Evolutionary conservation across 2,113 vertebrate genomes (phyloP).

Genomic region (Myotis brandtii): DNA sequence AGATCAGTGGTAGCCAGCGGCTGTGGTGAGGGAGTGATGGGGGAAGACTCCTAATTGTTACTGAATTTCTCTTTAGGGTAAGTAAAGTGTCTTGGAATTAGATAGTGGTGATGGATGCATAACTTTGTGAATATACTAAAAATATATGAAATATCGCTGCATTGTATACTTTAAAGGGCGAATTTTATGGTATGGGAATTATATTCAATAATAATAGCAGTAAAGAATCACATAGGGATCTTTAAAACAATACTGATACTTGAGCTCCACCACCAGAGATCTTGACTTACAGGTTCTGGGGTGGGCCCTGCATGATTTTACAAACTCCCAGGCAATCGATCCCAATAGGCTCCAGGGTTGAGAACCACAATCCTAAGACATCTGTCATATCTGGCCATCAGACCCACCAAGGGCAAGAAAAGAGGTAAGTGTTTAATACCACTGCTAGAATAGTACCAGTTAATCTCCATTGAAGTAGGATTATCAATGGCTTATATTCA

Average conservation of each 20-base stretch:
- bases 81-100: slow-evolving; percentile 33
- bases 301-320: neutral
- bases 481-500: neutral
- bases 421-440: neutral
- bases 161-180: neutral
- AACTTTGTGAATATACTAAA: slow-evolving; percentile 12
- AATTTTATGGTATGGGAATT: slow-evolving; percentile 1
- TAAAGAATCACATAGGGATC: neutral
- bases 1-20: neutral
- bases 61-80: neutral
- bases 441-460: neutral
- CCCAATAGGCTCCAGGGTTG: neutral
- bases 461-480: neutral
- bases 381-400: neutral
- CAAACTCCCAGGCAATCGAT: neutral
- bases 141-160: neutral
- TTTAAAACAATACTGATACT: neutral
- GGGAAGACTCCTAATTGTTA: neutral
- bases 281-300: neutral
- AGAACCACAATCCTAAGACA: neutral
- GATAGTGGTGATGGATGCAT: neutral
- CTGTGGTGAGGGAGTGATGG: neutral
- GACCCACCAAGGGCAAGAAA: neutral
- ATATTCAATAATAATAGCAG: neutral
- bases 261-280: neutral